Evolutionary conservation across 2,797 vertebrate genomes (phyloP).

Genomic region (Girardinus metallicus): DNA sequence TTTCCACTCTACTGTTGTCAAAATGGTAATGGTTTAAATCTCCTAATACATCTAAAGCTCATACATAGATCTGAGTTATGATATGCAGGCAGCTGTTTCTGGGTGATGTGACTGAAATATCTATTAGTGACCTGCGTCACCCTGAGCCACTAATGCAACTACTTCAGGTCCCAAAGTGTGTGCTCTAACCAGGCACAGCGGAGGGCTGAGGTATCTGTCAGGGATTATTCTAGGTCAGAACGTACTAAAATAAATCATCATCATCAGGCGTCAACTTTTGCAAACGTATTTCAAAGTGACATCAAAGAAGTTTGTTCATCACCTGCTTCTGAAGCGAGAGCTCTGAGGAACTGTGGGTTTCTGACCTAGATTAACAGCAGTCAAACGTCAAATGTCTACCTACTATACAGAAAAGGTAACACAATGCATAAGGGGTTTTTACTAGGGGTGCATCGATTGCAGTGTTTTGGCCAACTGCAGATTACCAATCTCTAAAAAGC

Average conservation of each 20-base stretch:
- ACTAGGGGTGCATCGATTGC: no score
- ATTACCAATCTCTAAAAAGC: no score
- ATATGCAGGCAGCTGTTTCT: not conserved
- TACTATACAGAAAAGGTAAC: not conserved
- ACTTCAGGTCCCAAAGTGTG: not conserved
- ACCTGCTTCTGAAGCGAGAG: slow-evolving; percentile 80
- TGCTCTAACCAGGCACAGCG: not conserved
- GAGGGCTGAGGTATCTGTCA: not conserved
- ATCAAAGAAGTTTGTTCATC: slow-evolving; percentile 84
- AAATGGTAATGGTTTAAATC: not conserved
- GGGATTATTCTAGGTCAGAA: slow-evolving; percentile 2
- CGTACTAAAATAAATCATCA: slow-evolving; percentile 34
- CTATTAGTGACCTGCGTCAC: not conserved
- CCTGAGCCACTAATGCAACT: not conserved
- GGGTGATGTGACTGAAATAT: not conserved
- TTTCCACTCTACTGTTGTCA: not conserved
- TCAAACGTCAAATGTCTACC: not conserved
- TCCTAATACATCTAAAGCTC: not conserved
- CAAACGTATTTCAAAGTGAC: slow-evolving; percentile 81
- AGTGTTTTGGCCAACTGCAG: no score
- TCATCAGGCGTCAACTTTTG: slow-evolving; percentile 82
- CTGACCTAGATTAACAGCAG: not conserved
- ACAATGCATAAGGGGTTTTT: not conserved
- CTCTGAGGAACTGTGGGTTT: not conserved
- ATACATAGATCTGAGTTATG: not conserved